Percentiles rank a stretch among this genome's conserved stretches.
These are phyloP conservation scores for Poicephalus gulielmi DNA, from an alignment of 2,113 vertebrate species.

Conservation along the genomic window DNA sequence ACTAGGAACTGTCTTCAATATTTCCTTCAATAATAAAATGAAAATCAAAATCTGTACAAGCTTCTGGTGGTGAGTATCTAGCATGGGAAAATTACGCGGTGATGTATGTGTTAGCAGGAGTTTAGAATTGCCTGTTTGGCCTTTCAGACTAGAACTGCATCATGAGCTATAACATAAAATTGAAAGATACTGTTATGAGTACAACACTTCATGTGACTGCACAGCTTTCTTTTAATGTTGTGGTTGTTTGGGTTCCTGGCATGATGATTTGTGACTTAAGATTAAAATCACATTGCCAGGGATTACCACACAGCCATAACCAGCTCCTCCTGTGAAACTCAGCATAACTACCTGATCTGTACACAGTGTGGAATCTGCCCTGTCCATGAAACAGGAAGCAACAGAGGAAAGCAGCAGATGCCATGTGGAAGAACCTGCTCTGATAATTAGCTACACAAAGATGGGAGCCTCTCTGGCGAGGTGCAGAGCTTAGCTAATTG, in stretches of 20 bases:
- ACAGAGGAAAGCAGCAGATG: slow-evolving; percentile 18
- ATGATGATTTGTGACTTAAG: slow-evolving; percentile 99
- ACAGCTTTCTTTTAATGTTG: slow-evolving; percentile 66
- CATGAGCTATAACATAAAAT: not conserved
- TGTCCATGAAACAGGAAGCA: not conserved
- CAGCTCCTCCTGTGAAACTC: slow-evolving; percentile 83
- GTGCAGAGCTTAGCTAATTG: slow-evolving; percentile 99
- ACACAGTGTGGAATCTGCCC: slow-evolving; percentile 12
- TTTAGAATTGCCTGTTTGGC: not conserved
- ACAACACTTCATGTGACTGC: not conserved
- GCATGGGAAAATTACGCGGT: not conserved
- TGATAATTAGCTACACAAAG: slow-evolving; percentile 39
- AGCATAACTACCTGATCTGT: not conserved
- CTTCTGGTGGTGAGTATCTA: slow-evolving; percentile 11
- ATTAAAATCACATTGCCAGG: slow-evolving; percentile 99
- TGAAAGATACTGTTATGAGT: not conserved
- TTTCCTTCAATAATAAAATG: not conserved
- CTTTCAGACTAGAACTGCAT: not conserved
- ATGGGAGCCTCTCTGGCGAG: slow-evolving; percentile 86
- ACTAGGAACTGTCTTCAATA: not conserved
- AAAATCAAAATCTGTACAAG: not conserved
- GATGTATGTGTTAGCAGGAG: not conserved
- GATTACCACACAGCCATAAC: slow-evolving; percentile 98
- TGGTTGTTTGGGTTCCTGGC: slow-evolving; percentile 99
- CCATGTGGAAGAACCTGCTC: slow-evolving; percentile 38